Percentiles rank a stretch among this genome's conserved stretches.
These are phyloP conservation scores for Coenonympha glycerion DNA, from an alignment of 2,888 invertebrate genomes.

Conservation along the genomic window DNA sequence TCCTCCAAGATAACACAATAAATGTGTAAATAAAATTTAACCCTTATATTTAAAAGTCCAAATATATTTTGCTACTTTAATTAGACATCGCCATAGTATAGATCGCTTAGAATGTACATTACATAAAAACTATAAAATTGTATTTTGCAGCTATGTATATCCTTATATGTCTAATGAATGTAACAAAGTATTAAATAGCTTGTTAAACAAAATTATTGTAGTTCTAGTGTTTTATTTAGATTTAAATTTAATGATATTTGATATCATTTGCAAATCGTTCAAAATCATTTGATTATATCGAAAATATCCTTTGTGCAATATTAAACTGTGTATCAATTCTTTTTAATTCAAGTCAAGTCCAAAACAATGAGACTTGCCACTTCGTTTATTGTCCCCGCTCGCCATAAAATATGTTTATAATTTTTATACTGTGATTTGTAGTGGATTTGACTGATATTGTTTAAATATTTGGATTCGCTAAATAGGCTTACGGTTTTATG, in stretches of 20 bases:
- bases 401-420: conserved; percentile 44
- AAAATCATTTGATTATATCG: conserved; percentile 43
- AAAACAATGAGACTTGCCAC: conserved; percentile 17
- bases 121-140: conserved; percentile 5
- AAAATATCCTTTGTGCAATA: conserved; percentile 49
- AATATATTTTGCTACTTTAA: conserved; percentile 21
- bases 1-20: conserved; percentile 14
- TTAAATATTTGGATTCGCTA: conserved; percentile 41
- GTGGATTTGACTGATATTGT: conserved; percentile 53
- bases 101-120: conserved; percentile 4
- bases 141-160: conserved; percentile 11
- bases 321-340: conserved; percentile 22
- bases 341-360: conserved; percentile 4
- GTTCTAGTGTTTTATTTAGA: conserved; percentile 24
- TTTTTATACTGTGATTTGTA: conserved; percentile 48
- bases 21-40: conserved; percentile 20
- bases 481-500: conserved; percentile 33
- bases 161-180: conserved; percentile 14
- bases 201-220: conserved; percentile 15
- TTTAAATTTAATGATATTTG: conserved; percentile 58
- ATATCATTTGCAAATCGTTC: conserved; percentile 61
- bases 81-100: conserved; percentile 11
- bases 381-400: conserved; percentile 24
- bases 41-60: conserved; percentile 5
- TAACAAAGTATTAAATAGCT: conserved; percentile 14